phyloP scores from a whole-genome alignment of 2,888 invertebrate species.

The Drosophila picticornis region DNA sequence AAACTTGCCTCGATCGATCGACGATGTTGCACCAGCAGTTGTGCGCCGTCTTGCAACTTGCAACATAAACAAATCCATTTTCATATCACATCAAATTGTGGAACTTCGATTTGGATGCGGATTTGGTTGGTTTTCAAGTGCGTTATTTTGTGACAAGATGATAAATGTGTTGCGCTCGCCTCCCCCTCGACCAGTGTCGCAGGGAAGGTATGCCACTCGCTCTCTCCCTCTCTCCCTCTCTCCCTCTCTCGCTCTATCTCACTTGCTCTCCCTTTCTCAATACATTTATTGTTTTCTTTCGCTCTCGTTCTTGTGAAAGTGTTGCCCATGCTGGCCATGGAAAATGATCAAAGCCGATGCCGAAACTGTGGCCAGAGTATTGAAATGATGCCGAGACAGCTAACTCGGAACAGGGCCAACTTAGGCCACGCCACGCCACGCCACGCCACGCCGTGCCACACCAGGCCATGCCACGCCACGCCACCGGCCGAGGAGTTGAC shows the following conservation, averaged over 20 bases:
- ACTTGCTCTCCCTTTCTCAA: conserved; percentile 8
- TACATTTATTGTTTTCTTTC: conserved; percentile 1
- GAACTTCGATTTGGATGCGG: conserved; percentile 5
- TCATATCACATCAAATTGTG: conserved; percentile 12
- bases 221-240: not conserved
- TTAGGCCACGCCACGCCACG: not conserved
- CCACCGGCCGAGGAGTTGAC: conserved; percentile 61
- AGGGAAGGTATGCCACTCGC: not conserved
- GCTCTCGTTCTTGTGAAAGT: conserved; percentile 43
- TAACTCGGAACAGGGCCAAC: conserved; percentile 1
- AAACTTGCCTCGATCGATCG: not conserved
- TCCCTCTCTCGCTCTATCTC: not conserved
- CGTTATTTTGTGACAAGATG: conserved; percentile 71
- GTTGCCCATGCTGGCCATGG: conserved; percentile 54
- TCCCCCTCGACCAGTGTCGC: conserved; percentile 4
- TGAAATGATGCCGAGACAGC: conserved; percentile 42
- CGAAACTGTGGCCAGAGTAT: conserved; percentile 49
- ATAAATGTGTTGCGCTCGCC: conserved; percentile 60
- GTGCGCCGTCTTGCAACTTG: not conserved
- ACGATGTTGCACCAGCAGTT: not conserved
- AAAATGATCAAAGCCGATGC: conserved; percentile 71
- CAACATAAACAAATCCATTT: not conserved
- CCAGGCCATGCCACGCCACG: not conserved
- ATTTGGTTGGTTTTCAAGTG: conserved; percentile 37
- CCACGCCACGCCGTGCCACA: accelerated